Evolutionary conservation across 2,888 invertebrate genomes (phyloP).

Genomic region (Harpalus rubripes): DNA sequence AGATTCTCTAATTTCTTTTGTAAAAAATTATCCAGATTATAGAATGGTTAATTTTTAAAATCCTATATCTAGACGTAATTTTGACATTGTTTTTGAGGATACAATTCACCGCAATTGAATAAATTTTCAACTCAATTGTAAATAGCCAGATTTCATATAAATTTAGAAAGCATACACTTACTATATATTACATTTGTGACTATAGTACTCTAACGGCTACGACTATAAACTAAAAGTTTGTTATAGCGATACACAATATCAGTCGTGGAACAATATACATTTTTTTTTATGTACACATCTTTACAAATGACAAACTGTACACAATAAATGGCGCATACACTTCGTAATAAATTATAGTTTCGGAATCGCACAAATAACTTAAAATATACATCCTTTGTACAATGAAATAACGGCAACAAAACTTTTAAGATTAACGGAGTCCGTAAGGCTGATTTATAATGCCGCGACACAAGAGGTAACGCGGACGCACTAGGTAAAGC

Average conservation of each 20-base stretch:
- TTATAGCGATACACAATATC: constrained; percentile 69
- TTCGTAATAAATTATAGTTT: constrained; percentile 49
- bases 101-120: constrained; percentile 67
- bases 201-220: constrained; percentile 58
- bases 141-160: constrained; percentile 65
- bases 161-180: constrained; percentile 66
- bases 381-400: constrained; percentile 58
- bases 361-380: constrained; percentile 37
- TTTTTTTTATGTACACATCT: constrained; percentile 69
- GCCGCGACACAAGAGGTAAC: neutral
- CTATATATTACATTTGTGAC: constrained; percentile 62
- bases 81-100: constrained; percentile 60
- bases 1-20: constrained; percentile 58
- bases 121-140: constrained; percentile 59
- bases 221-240: constrained; percentile 59
- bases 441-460: neutral
- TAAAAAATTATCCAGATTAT: constrained; percentile 64
- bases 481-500: too few relatives aligned
- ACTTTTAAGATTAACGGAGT: neutral
- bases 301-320: constrained; percentile 68
- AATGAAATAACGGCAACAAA: constrained; percentile 42
- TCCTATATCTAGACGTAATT: constrained; percentile 50
- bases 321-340: constrained; percentile 64
- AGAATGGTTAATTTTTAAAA: constrained; percentile 59
- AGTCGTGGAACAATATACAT: constrained; percentile 70